Base-by-base conservation (phyloP, 2,113 vertebrate genomes). In the Ophthalmolycus amberensis region DNA sequence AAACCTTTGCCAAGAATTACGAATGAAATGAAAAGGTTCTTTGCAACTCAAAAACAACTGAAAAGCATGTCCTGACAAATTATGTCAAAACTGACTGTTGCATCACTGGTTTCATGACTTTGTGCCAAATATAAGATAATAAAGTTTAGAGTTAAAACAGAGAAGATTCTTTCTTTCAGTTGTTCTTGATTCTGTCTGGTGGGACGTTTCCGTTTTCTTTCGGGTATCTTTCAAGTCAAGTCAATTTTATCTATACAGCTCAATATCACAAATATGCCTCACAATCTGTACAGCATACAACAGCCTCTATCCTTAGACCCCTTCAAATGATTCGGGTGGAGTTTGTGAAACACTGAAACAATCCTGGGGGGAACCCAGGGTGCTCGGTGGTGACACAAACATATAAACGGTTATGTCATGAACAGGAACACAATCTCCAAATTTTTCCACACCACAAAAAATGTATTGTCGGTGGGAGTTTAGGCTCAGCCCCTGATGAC, bases 61-160 rank as follows among this genome's bases (percentile, higher is more conserved):
- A 71, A 71, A 16, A 46, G 0, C 4, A 16, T 77, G n/a, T n/a
- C 3, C 18, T 3, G 27, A 25, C 9, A 75, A 34, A 69, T 37
- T 34, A 37, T 32, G 10, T 60, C 27, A 32, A 11, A 40, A 34
- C 20, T 25, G 10, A 58, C 9, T 44, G n/a, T 40, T 29, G 48
- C 29, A 29, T 69, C 1, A 73, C 9, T 69, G 27, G 27, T 37
- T 71, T 22, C 32, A 14, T 54, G 0, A 14, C n/a, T 4, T 42
- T 62, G 71, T 62, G 9, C 27, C 6, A 18, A 32, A 34, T 16
- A 38, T 59, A 22, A n/a, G 6, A 8, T 6, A 69, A 77, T 78
- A 67, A 62, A 88, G 34, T 56, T 58, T 5, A 12, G 44, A 40
- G 12, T 79, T 46, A 64, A 65, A 80, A 48, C 46, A 60, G 54